These are phyloP conservation scores for Ypsolopha scabrella DNA, from an alignment of 2,888 invertebrate species.

Conservation along the genomic window DNA sequence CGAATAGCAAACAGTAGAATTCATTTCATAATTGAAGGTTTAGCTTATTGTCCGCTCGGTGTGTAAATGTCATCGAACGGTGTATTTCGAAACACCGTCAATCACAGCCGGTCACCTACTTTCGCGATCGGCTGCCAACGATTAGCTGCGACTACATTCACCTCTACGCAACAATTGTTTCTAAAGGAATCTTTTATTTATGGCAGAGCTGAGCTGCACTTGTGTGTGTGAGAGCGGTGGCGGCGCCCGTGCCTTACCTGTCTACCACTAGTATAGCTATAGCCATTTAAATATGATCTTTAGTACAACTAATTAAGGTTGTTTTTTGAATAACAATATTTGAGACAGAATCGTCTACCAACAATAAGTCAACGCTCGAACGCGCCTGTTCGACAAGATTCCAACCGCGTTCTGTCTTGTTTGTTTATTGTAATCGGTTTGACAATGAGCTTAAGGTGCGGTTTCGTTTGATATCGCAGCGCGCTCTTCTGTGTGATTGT, in stretches of 20 bases:
- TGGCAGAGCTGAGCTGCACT: constrained; percentile 46
- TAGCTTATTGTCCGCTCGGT: constrained; percentile 51
- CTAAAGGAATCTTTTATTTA: constrained; percentile 71
- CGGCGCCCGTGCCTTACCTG: constrained; percentile 66
- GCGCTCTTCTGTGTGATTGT: constrained; percentile 54
- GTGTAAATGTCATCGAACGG: constrained; percentile 64
- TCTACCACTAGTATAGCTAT: constrained; percentile 15
- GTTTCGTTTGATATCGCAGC: constrained; percentile 65
- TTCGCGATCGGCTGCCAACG: constrained; percentile 63
- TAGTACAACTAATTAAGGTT: constrained; percentile 20
- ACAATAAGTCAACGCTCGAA: constrained; percentile 70
- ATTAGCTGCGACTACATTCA: constrained; percentile 62
- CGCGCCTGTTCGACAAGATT: constrained; percentile 71
- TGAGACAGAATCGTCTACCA: constrained; percentile 62
- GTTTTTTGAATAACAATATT: constrained; percentile 17
- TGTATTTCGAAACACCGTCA: constrained; percentile 62
- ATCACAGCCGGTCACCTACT: constrained; percentile 69
- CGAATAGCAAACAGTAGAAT: constrained; percentile 16
- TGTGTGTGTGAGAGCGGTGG: constrained; percentile 52
- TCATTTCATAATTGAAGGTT: constrained; percentile 57
- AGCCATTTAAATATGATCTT: constrained; percentile 18
- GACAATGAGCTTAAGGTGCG: constrained; percentile 71
- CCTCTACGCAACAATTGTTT: constrained; percentile 71
- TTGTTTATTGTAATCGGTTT: constrained; percentile 71
- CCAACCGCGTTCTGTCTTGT: constrained; percentile 69